These are phyloP conservation scores for Lophius piscatorius DNA, from an alignment of 2,113 vertebrate genomes.

Conservation along the genomic window DNA sequence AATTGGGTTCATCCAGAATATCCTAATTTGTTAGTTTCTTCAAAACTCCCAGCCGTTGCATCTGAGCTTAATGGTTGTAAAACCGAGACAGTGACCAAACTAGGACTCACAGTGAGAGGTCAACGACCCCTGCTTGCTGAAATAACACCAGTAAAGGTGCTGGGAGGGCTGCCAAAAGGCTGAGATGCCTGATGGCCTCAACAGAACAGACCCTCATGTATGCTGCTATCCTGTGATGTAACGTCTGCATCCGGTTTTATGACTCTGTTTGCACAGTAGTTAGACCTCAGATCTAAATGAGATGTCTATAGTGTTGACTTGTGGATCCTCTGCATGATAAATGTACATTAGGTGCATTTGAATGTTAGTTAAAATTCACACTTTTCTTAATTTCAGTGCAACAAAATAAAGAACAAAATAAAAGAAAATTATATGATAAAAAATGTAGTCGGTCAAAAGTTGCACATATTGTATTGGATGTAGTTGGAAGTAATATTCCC, in stretches of 20 bases:
- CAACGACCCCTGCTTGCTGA: constrained; percentile 47
- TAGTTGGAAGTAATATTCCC: too few relatives aligned
- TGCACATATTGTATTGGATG: too few relatives aligned
- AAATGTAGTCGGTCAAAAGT: too few relatives aligned
- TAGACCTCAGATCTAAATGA: constrained; percentile 1
- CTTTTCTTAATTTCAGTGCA: too few relatives aligned
- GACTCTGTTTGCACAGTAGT: constrained; percentile 38
- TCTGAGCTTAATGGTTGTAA: constrained; percentile 37
- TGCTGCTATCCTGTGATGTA: constrained; percentile 17
- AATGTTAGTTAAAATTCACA: too few relatives aligned
- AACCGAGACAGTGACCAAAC: constrained; percentile 26
- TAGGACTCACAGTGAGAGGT: constrained; percentile 40
- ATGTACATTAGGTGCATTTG: too few relatives aligned
- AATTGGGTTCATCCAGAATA: constrained; percentile 3
- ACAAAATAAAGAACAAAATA: too few relatives aligned
- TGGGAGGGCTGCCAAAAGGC: constrained; percentile 31
- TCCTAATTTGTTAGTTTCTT: constrained; percentile 26
- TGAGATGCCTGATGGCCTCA: not conserved
- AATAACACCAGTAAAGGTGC: constrained; percentile 62
- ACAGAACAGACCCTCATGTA: not conserved
- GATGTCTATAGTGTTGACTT: not conserved
- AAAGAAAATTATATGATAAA: too few relatives aligned
- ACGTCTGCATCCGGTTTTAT: not conserved
- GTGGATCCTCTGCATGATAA: too few relatives aligned
- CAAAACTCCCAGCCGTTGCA: constrained; percentile 10